A percentile compares a stretch with the other conserved stretches of the same genome.
Conservation (phyloP, 2,113 vertebrate species). For the Calonectris borealis region DNA sequence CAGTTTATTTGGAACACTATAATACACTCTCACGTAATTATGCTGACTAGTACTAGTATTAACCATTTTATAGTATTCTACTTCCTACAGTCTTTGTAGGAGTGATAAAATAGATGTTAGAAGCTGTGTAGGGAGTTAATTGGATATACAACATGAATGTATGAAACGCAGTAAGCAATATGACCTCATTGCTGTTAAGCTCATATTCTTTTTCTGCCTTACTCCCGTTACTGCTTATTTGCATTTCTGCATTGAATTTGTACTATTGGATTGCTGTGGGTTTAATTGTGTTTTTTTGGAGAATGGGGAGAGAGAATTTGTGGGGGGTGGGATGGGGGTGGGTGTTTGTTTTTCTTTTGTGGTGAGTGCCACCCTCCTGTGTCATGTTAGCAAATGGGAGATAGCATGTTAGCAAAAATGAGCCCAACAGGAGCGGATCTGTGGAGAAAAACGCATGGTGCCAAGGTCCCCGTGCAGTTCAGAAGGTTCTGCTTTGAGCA, state of each 20-base stretch:
- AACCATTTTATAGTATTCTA: background rate
- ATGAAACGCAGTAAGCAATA: background rate
- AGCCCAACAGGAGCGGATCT: background rate
- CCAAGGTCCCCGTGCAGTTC: rapidly evolving
- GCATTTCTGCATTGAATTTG: background rate
- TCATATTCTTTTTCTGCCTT: background rate
- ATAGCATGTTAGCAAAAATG: background rate
- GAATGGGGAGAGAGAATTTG: background rate
- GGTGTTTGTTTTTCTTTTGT: background rate
- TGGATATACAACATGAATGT: background rate
- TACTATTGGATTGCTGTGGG: background rate
- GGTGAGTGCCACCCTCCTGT: background rate
- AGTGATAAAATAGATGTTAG: background rate
- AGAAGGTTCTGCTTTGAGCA: background rate
- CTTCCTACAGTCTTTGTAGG: background rate
- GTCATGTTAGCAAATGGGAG: background rate
- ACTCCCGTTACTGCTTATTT: background rate
- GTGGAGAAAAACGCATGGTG: rapidly evolving
- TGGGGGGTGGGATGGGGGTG: rapidly evolving
- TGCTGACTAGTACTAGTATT: background rate
- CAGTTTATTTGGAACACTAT: background rate
- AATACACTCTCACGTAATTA: background rate
- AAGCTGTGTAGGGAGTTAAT: background rate
- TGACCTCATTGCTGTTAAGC: background rate
- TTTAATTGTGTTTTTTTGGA: background rate